A percentile compares a stretch with the other conserved stretches of the same genome.
These are phyloP conservation scores for Orchesellides sinensis DNA, from an alignment of 2,888 invertebrate genomes.

Conservation along the genomic window DNA sequence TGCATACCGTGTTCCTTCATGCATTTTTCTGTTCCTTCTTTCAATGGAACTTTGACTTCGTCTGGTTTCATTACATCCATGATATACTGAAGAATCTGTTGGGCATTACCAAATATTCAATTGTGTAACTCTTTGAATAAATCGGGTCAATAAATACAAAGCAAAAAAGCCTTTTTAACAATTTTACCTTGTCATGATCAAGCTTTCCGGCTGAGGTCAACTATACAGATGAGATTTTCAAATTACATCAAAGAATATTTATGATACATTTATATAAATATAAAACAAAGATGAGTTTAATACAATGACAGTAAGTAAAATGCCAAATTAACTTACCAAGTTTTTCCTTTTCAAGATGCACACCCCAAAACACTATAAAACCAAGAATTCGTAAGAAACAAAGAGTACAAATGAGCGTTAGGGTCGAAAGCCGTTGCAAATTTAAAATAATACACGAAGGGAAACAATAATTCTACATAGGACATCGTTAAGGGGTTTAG, in stretches of 20 bases:
- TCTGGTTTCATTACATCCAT: constrained; percentile 70
- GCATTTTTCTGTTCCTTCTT: constrained; percentile 70
- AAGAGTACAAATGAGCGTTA: too few species aligned
- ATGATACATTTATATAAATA: background rate
- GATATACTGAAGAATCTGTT: constrained; percentile 64
- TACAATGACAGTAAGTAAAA: too few species aligned
- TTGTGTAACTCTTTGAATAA: too few species aligned
- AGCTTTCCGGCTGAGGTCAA: constrained; percentile 67
- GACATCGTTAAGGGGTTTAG: too few species aligned
- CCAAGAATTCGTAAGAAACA: constrained; percentile 7
- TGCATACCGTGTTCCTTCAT: constrained; percentile 70
- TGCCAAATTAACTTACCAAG: constrained; percentile 49
- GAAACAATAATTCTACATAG: too few species aligned
- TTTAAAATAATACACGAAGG: too few species aligned
- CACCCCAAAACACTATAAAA: constrained; percentile 73
- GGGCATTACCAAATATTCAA: too few species aligned
- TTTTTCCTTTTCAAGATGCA: constrained; percentile 72
- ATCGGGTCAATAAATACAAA: background rate
- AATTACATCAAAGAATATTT: background rate
- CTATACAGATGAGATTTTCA: constrained; percentile 17
- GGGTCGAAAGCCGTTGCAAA: too few species aligned
- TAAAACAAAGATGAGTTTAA: too few species aligned
- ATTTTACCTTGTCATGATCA: constrained; percentile 64
- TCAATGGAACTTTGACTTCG: constrained; percentile 66
- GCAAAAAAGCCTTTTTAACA: background rate